Percentiles rank a stretch among this genome's conserved stretches.
Evolutionary conservation across 2,888 invertebrate species (phyloP).

Genomic region (Amphimallon solstitiale): DNA sequence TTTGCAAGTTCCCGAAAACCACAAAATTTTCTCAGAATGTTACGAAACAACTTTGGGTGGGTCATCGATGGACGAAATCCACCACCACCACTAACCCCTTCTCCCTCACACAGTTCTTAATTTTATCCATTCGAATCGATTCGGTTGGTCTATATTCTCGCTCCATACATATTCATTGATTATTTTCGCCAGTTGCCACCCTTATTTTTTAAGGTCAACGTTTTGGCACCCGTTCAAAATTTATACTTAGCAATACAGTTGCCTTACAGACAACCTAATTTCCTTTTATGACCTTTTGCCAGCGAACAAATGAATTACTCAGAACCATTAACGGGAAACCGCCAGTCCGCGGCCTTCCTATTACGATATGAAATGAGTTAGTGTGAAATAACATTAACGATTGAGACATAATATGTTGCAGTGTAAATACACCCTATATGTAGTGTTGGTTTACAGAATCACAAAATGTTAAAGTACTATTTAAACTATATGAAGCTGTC

Average conservation of each 20-base stretch:
- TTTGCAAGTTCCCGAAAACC: no score
- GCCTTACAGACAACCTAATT: conserved; percentile 26
- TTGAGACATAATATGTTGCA: conserved; percentile 19
- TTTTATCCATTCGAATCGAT: conserved; percentile 11
- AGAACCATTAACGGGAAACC: background rate
- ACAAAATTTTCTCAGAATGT: no score
- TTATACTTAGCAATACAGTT: conserved; percentile 7
- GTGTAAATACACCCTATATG: no score
- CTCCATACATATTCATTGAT: conserved; percentile 15
- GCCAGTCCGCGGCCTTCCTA: no score
- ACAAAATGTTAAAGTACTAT: no score
- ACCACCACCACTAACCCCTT: background rate
- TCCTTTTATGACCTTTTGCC: conserved; percentile 24
- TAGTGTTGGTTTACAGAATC: no score
- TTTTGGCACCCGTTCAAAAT: conserved; percentile 24
- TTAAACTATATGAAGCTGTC: no score
- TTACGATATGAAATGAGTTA: background rate
- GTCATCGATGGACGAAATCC: no score
- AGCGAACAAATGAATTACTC: conserved; percentile 3
- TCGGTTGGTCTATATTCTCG: conserved; percentile 1
- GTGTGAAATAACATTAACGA: no score
- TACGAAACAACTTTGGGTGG: no score
- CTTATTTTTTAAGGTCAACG: conserved; percentile 1
- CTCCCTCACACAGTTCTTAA: background rate
- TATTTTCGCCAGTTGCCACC: background rate